Conservation (phyloP, 2,888 invertebrate genomes). For the Odontocolon sp. region DNA sequence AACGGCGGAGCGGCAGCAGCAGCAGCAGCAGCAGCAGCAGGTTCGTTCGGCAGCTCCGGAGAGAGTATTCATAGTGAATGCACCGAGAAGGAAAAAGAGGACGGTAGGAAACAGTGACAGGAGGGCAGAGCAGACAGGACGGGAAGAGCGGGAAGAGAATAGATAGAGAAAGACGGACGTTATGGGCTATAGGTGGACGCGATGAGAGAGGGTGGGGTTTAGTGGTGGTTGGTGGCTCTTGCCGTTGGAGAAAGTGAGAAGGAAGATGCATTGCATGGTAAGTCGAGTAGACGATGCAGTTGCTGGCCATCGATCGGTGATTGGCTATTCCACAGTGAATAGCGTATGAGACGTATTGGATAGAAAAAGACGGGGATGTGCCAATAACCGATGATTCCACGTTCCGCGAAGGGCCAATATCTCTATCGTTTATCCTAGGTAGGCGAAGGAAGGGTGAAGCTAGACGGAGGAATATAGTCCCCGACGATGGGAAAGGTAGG, state of each 20-base stretch:
- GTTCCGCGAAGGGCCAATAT: too few species aligned
- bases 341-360: too few species aligned
- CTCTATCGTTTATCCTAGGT: too few species aligned
- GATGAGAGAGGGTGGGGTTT: conserved; percentile 56
- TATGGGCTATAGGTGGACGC: conserved; percentile 53
- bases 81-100: conserved; percentile 57
- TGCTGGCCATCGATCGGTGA: too few species aligned
- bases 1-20: conserved; percentile 27
- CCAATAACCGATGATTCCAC: too few species aligned
- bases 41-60: conserved; percentile 41
- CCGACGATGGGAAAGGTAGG: conserved; percentile 66
- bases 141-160: conserved; percentile 35
- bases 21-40: conserved; percentile 1
- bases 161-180: conserved; percentile 50
- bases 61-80: conserved; percentile 53
- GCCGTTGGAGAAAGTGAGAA: conserved; percentile 46
- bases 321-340: too few species aligned
- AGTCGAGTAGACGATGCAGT: conserved; percentile 60
- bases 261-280: conserved; percentile 57
- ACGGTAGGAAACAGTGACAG: conserved; percentile 70
- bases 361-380: too few species aligned
- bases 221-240: conserved; percentile 15
- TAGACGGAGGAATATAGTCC: conserved; percentile 37
- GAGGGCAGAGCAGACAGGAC: conserved; percentile 51
- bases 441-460: conserved; percentile 52